Percentiles rank a stretch among this genome's conserved stretches.
These are phyloP conservation scores for Brenthis ino DNA, from an alignment of 2,888 invertebrate species.

Conservation along the genomic window DNA sequence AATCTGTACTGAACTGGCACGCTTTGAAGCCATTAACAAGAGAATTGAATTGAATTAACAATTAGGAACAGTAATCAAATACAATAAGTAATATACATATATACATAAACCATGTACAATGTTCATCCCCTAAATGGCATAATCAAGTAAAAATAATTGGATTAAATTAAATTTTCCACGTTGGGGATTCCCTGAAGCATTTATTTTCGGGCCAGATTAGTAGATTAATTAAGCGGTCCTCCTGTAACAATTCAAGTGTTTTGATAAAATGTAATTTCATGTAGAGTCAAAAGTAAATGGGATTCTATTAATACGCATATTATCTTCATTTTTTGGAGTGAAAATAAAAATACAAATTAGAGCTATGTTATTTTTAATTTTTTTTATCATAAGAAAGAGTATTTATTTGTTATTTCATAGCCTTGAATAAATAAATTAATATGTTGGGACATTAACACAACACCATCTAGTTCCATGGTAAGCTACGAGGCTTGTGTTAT, in stretches of 20 bases:
- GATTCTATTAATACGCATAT: neutral
- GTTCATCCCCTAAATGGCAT: neutral
- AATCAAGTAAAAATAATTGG: conserved; percentile 24
- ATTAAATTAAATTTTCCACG: conserved; percentile 21
- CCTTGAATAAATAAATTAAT: too few species aligned
- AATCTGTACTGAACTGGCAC: too few species aligned
- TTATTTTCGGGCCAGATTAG: conserved; percentile 36
- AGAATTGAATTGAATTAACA: too few species aligned
- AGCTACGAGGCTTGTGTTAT: too few species aligned
- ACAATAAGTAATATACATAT: too few species aligned
- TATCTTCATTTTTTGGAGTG: too few species aligned
- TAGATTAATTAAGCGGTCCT: conserved; percentile 39
- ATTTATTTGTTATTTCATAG: too few species aligned
- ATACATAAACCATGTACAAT: neutral
- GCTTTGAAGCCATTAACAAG: too few species aligned
- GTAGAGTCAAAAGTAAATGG: conserved; percentile 2
- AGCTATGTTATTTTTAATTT: neutral
- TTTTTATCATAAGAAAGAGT: too few species aligned
- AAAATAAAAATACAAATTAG: too few species aligned
- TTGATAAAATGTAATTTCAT: conserved; percentile 27
- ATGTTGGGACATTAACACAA: too few species aligned
- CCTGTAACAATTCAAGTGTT: conserved; percentile 24
- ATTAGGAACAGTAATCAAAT: neutral
- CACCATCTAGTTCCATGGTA: too few species aligned
- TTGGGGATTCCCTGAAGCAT: conserved; percentile 15